These are phyloP conservation scores for Sebastes kiyomatsui DNA, from an alignment of 2,797 vertebrate genomes.

Conservation along the genomic window DNA sequence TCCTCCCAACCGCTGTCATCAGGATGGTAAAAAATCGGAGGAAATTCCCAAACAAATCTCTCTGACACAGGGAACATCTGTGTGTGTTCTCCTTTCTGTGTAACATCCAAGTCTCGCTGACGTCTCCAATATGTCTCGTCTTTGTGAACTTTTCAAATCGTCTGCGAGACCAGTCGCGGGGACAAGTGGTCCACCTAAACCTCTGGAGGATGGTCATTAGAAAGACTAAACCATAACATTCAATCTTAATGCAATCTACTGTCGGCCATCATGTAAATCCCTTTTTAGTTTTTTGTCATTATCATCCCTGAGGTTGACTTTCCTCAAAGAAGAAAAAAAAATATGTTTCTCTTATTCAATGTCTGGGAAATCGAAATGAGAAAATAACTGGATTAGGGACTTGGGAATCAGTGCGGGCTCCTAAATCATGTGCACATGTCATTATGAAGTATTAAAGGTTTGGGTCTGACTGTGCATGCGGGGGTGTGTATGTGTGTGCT, in stretches of 20 bases:
- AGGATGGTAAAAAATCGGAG: constrained; percentile 62
- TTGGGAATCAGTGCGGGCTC: constrained; percentile 80
- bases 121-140: constrained; percentile 63
- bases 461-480: constrained; percentile 67
- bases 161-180: constrained; percentile 51
- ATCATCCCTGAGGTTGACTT: constrained; percentile 79
- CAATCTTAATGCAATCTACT: constrained; percentile 78
- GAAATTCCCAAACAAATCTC: constrained; percentile 74
- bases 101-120: constrained; percentile 47
- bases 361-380: constrained; percentile 83
- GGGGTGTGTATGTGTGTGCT: constrained; percentile 42
- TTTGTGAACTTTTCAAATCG: constrained; percentile 67
- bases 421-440: constrained; percentile 83
- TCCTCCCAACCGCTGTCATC: constrained; percentile 42
- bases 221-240: constrained; percentile 69
- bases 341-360: constrained; percentile 83
- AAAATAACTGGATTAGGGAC: constrained; percentile 85
- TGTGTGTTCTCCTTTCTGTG: constrained; percentile 23
- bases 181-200: constrained; percentile 58
- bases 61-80: constrained; percentile 64
- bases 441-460: constrained; percentile 83
- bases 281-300: constrained; percentile 76
- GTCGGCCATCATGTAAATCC: constrained; percentile 79
- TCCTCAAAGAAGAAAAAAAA: constrained; percentile 74
- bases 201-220: constrained; percentile 70